A percentile compares a stretch with the other conserved stretches of the same genome.
Conservation (phyloP, 1,140 invertebrate species). For the Lordiphosa mommai region DNA sequence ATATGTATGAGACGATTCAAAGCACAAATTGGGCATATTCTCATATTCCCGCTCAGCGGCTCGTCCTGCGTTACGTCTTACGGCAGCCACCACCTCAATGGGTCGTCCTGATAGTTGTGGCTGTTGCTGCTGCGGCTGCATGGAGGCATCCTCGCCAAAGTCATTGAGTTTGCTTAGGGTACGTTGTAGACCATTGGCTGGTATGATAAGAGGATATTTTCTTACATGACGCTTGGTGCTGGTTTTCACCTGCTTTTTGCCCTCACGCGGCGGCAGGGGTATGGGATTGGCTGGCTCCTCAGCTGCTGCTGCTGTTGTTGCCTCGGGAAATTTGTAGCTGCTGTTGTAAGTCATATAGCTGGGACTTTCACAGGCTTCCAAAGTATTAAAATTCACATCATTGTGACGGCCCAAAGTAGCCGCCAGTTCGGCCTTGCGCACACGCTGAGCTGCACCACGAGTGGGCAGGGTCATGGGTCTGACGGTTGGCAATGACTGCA, state of each 20-base stretch:
- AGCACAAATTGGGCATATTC: slow-evolving; percentile 45
- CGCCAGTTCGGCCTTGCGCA: slow-evolving; percentile 39
- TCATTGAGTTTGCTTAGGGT: slow-evolving; percentile 83
- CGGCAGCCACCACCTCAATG: slow-evolving; percentile 60
- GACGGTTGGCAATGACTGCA: slow-evolving; percentile 36
- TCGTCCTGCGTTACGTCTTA: slow-evolving; percentile 31
- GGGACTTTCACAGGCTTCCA: slow-evolving; percentile 72
- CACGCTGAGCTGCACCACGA: slow-evolving; percentile 55
- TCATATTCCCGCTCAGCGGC: slow-evolving; percentile 49
- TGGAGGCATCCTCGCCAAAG: slow-evolving; percentile 35
- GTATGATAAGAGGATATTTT: slow-evolving; percentile 93
- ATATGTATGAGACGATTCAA: slow-evolving; percentile 50
- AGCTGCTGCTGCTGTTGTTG: too few species aligned
- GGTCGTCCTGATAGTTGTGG: slow-evolving; percentile 10
- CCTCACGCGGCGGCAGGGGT: slow-evolving; percentile 91
- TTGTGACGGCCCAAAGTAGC: slow-evolving; percentile 18
- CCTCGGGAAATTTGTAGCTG: slow-evolving; percentile 64
- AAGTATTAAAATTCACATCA: slow-evolving; percentile 50
- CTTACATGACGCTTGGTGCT: slow-evolving; percentile 88
- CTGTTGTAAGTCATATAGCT: slow-evolving; percentile 65
- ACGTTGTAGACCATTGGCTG: slow-evolving; percentile 83
- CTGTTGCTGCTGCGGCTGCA: slow-evolving; percentile 5
- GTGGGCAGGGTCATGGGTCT: slow-evolving; percentile 73
- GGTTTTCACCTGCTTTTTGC: slow-evolving; percentile 84
- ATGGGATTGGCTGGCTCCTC: slow-evolving; percentile 86